Percentiles rank a stretch among this genome's conserved stretches.
Evolutionary conservation across 2,888 invertebrate genomes (phyloP).

Genomic region (Campoletis raptor): DNA sequence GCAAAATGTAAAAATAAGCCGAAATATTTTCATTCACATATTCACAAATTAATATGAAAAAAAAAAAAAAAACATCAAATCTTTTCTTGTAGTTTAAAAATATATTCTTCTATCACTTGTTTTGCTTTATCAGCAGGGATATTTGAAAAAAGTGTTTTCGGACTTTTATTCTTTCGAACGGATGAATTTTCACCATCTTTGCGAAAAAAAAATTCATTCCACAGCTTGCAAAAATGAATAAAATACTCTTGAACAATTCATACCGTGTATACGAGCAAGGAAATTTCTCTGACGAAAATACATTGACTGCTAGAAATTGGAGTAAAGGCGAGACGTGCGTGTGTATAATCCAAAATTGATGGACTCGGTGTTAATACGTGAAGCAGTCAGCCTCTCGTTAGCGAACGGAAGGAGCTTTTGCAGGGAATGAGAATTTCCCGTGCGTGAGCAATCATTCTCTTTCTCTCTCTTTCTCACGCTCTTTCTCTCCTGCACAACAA

Average conservation of each 20-base stretch:
- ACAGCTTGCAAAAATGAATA: background rate
- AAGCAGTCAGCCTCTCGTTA: constrained; percentile 74
- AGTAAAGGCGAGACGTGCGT: constrained; percentile 42
- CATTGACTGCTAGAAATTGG: constrained; percentile 11
- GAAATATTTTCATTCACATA: too few species aligned
- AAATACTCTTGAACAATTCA: background rate
- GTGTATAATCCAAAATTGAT: constrained; percentile 79
- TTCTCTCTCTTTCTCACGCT: background rate
- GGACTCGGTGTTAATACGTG: constrained; percentile 72
- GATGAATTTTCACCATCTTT: background rate
- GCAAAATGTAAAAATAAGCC: too few species aligned
- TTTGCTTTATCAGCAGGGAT: background rate
- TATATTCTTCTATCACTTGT: background rate
- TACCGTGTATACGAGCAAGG: background rate
- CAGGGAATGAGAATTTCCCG: constrained; percentile 48
- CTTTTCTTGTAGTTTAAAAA: background rate
- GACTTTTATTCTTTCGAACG: background rate
- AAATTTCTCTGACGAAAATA: background rate
- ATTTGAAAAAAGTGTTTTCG: background rate
- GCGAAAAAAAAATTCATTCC: background rate
- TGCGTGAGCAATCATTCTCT: constrained; percentile 63
- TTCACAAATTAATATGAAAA: too few species aligned
- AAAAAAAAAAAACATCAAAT: too few species aligned
- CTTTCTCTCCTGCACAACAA: background rate
- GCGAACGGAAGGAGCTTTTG: constrained; percentile 60